Evolutionary conservation across 2,113 vertebrate genomes (phyloP), one percentile per base, ranked within the genome.

Genomic region (Pteropus alecto): DNA sequence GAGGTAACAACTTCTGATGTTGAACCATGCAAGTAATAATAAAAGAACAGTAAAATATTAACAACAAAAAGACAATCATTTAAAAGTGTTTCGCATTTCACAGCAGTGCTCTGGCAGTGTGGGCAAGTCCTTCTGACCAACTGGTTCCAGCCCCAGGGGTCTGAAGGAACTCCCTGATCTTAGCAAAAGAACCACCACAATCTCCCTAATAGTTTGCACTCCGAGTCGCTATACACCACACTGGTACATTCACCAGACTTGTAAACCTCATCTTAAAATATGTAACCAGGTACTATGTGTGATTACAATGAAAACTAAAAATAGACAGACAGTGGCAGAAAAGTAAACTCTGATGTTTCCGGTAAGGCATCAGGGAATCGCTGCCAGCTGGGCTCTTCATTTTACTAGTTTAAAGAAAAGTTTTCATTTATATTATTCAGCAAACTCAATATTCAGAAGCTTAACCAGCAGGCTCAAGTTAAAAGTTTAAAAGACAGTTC

Each of bases 311-410:
- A 97, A 94, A 90, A 93, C 97, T 94, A 94, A 89, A 96, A 93
- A 97, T 87, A 94, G 95, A 97, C 97, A 98, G 95, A 97, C 94
- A 95, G 95, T 38, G 48, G 76, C 46, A 90, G 68, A 90, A 84
- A 94, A 94, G 90, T 86, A 89, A 96, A 97, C 97, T 86, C 84
- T 82, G 96, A 97, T 85, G 92, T 97, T 97, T 98, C 98, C 95
- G 94, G 97, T 98, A 98, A 99, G 98, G 98, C 98, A 98, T 98
- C 97, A 95, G 96, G 87, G 95, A 81, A 92, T 97, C 93, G 78
- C 97, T 78, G 96, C 97, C 96, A 94, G 95, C 89, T 84, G 81
- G 7, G 74, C 93, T 94, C 86, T 92, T 24, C 3, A 95, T 82
- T 82, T 94, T 33, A 0, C 5, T 87, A 85, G 13, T 70, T 0